Evolutionary conservation across 2,113 vertebrate genomes (phyloP).

Genomic region (Boulengeromyrus knoepffleri): DNA sequence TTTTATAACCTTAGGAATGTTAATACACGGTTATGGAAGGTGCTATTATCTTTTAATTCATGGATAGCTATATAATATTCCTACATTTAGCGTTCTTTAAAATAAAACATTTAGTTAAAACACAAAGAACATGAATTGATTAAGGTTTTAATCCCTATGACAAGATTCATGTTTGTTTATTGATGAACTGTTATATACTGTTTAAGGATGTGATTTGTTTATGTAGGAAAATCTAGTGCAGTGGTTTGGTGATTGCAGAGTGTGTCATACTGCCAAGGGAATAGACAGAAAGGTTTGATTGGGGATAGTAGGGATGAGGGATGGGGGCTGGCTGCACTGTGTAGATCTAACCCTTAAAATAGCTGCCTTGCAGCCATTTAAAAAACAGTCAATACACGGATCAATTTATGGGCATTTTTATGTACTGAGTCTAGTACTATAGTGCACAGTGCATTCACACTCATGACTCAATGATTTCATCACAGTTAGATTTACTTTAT

Average conservation of each 20-base stretch:
- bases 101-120: not conserved
- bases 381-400: not conserved
- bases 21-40: not conserved
- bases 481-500: not conserved
- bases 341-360: not conserved
- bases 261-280: not conserved
- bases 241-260: not conserved
- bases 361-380: not conserved
- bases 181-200: not conserved
- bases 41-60: not conserved
- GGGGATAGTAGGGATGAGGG: not conserved
- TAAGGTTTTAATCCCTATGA: not conserved
- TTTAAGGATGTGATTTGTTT: not conserved
- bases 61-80: not conserved
- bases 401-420: not conserved
- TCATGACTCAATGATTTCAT: not conserved
- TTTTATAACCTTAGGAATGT: not conserved
- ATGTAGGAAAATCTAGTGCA: not conserved
- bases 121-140: not conserved
- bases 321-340: not conserved
- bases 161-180: not conserved
- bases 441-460: not conserved
- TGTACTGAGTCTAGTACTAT: not conserved
- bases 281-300: not conserved
- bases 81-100: not conserved